Conservation (phyloP, 2,797 vertebrate species). For the Lerista edwardsae region DNA sequence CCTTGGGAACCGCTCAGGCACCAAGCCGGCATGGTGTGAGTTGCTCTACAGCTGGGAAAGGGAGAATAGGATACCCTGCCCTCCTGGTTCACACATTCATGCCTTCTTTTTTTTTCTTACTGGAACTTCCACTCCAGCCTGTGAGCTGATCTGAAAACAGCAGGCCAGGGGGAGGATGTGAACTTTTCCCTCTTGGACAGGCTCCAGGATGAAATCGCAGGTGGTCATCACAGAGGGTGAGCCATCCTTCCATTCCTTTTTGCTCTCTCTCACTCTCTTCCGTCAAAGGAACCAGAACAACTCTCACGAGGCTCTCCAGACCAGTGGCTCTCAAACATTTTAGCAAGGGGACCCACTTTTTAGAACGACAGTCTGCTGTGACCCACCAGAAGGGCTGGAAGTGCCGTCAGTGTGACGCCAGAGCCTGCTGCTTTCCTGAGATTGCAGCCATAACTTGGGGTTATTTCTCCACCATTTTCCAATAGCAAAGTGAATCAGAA, state of each 20-base stretch:
- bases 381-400: no score
- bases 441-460: no score
- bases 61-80: background rate
- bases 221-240: background rate
- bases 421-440: no score
- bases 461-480: no score
- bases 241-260: no score
- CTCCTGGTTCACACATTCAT: background rate
- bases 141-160: background rate
- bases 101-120: background rate
- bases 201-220: background rate
- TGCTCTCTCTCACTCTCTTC: background rate
- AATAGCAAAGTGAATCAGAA: no score
- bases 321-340: no score
- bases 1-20: constrained; percentile 17
- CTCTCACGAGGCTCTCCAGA: background rate
- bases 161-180: background rate
- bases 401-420: no score
- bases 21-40: constrained; percentile 18
- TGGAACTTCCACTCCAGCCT: background rate
- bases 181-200: background rate
- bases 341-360: no score
- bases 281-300: background rate
- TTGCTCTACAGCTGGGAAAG: constrained; percentile 32
- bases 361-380: no score